phyloP scores from a whole-genome alignment of 1,140 invertebrate genomes.

The Heliconius himera region DNA sequence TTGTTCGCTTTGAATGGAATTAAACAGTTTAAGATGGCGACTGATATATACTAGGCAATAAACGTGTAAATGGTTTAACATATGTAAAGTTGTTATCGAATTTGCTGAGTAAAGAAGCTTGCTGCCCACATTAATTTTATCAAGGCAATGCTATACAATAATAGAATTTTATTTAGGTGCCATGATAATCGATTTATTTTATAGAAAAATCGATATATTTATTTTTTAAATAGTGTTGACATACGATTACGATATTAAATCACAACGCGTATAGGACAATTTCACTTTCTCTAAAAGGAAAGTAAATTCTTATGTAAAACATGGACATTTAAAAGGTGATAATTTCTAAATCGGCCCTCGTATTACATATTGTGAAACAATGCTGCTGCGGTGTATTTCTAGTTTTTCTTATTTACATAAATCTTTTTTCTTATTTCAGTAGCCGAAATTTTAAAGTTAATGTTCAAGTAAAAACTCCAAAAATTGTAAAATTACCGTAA shows the following conservation, averaged over 20 bases:
- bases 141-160: not conserved
- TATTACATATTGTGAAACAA: not conserved
- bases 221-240: not conserved
- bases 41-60: constrained; percentile 27
- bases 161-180: not conserved
- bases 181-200: not conserved
- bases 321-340: constrained; percentile 32
- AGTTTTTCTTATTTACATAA: not conserved
- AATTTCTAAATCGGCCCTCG: constrained; percentile 23
- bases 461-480: too few relatives aligned
- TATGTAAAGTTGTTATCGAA: constrained; percentile 7
- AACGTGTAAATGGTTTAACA: constrained; percentile 14
- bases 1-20: constrained; percentile 42
- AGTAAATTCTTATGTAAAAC: constrained; percentile 42
- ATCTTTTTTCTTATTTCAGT: too few relatives aligned
- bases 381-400: not conserved
- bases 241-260: constrained; percentile 24
- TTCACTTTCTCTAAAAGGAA: constrained; percentile 46
- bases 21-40: constrained; percentile 37
- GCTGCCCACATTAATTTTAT: constrained; percentile 1
- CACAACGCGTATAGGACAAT: constrained; percentile 26
- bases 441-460: too few relatives aligned
- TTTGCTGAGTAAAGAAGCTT: not conserved
- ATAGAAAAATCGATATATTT: not conserved
- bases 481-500: too few relatives aligned